Percentiles rank a stretch among this genome's conserved stretches.
Evolutionary conservation across 2,888 invertebrate species (phyloP).

Genomic region (Saturnia pavonia): DNA sequence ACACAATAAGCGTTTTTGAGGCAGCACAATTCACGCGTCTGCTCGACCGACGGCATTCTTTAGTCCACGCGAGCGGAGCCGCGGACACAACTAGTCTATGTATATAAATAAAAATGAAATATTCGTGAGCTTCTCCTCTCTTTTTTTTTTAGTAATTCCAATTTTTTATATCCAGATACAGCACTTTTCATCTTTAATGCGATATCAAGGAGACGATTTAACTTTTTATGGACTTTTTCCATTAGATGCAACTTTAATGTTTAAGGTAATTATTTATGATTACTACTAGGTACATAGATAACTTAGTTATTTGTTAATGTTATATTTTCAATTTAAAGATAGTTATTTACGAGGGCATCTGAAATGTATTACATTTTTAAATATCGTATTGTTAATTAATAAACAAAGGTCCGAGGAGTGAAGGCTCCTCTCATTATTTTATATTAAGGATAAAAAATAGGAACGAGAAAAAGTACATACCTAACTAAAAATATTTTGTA

Average conservation of each 20-base stretch:
- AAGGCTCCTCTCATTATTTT: background rate
- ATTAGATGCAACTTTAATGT: constrained; percentile 59
- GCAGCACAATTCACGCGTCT: too few relatives aligned
- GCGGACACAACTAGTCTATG: too few relatives aligned
- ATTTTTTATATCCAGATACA: constrained; percentile 53
- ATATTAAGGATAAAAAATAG: background rate
- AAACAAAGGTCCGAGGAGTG: background rate
- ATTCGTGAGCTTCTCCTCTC: too few relatives aligned
- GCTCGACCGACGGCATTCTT: too few relatives aligned
- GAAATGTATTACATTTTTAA: too few relatives aligned
- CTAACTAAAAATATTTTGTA: background rate
- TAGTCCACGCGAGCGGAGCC: too few relatives aligned
- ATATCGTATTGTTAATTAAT: background rate
- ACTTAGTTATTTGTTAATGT: background rate
- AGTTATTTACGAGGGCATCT: too few relatives aligned
- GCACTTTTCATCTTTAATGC: constrained; percentile 63
- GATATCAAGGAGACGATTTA: constrained; percentile 52
- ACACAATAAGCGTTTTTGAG: too few relatives aligned
- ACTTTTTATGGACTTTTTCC: constrained; percentile 61
- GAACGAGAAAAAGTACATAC: background rate
- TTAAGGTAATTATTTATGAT: constrained; percentile 43
- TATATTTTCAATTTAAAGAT: too few relatives aligned
- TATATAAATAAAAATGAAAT: too few relatives aligned
- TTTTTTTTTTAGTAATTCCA: too few relatives aligned
- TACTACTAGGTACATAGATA: background rate